Conservation (phyloP, 2,797 vertebrate genomes). For the Manis javanica region DNA sequence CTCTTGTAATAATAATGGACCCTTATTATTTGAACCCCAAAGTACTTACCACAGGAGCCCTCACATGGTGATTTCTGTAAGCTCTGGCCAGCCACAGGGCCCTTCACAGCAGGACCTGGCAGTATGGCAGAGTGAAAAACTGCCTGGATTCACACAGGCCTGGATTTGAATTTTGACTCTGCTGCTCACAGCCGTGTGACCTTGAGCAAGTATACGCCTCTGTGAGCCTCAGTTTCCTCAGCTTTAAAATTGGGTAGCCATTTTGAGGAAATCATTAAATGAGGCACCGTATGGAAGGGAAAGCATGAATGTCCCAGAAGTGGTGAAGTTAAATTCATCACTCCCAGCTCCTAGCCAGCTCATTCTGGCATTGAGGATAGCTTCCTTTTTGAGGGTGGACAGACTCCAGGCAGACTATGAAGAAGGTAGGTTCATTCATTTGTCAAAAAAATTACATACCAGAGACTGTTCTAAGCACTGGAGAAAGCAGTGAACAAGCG, state of each 20-base stretch:
- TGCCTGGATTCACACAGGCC: not conserved
- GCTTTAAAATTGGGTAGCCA: slow-evolving; percentile 26
- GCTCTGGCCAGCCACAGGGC: slow-evolving; percentile 29
- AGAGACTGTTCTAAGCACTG: not conserved
- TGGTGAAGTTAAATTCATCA: not conserved
- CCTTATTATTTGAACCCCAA: too few species aligned
- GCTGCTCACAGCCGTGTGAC: slow-evolving; percentile 10
- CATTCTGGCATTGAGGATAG: not conserved
- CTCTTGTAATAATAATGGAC: too few species aligned
- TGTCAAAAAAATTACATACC: not conserved
- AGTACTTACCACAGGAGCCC: slow-evolving; percentile 71
- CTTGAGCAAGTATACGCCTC: not conserved
- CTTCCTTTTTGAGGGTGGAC: not conserved
- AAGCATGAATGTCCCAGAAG: not conserved
- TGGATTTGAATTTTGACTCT: slow-evolving; percentile 51
- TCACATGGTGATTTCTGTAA: slow-evolving; percentile 64
- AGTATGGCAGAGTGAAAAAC: not conserved
- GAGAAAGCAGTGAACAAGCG: not conserved
- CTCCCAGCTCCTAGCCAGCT: not conserved
- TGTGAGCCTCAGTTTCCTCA: slow-evolving; percentile 36
- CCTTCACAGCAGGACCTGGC: not conserved
- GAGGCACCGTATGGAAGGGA: not conserved
- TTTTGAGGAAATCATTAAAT: slow-evolving; percentile 12
- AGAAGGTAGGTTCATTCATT: slow-evolving; percentile 32
- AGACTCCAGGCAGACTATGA: slow-evolving; percentile 22